phyloP scores from a whole-genome alignment of 2,888 invertebrate species.

The Willowsia nigromaculata region DNA sequence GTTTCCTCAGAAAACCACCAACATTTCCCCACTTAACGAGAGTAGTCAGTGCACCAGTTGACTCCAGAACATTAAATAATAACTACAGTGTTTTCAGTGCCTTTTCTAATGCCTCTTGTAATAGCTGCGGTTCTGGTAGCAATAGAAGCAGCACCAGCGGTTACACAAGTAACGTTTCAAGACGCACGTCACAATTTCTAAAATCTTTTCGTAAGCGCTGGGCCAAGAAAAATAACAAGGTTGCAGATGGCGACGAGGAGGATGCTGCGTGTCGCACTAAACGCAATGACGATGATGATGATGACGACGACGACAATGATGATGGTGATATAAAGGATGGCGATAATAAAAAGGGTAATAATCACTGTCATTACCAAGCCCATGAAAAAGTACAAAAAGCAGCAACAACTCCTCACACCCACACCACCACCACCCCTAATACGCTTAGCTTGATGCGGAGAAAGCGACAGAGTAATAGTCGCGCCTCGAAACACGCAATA shows the following conservation, averaged over 20 bases:
- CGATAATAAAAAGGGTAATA: neutral
- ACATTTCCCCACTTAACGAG: constrained; percentile 28
- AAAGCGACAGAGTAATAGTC: neutral
- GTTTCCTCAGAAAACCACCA: constrained; percentile 36
- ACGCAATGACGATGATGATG: constrained; percentile 6
- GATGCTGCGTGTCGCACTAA: neutral
- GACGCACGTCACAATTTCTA: constrained; percentile 34
- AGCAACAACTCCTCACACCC: neutral
- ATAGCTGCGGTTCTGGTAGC: too few relatives aligned
- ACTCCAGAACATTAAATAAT: neutral
- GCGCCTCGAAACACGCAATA: constrained; percentile 41
- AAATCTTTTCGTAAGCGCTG: constrained; percentile 57
- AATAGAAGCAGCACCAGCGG: constrained; percentile 18
- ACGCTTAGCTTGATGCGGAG: constrained; percentile 4
- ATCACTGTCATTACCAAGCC: neutral
- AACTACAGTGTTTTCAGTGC: constrained; percentile 46
- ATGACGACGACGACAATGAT: constrained; percentile 40
- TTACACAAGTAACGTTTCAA: constrained; percentile 51
- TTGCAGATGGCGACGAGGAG: constrained; percentile 60
- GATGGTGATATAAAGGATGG: neutral
- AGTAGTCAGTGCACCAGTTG: neutral
- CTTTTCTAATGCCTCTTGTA: constrained; percentile 17
- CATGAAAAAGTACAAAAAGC: constrained; percentile 45
- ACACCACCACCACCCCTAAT: neutral
- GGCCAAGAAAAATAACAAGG: constrained; percentile 59